Evolutionary conservation across 2,797 vertebrate genomes (phyloP).

Genomic region (Picus viridis): DNA sequence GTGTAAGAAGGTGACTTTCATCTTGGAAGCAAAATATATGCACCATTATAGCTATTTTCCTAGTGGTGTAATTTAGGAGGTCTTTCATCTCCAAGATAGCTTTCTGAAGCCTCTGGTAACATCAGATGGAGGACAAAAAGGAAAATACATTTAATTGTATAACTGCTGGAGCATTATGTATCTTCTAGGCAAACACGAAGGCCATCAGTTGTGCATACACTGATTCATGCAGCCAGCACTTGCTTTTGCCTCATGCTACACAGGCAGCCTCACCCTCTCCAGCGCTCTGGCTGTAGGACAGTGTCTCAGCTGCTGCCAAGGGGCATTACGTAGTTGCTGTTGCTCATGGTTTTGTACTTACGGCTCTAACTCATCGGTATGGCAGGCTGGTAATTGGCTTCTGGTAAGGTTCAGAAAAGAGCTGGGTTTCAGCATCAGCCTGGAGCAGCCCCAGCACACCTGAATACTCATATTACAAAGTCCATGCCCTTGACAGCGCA

Average conservation of each 20-base stretch:
- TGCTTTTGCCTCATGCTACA: not conserved
- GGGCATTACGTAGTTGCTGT: not conserved
- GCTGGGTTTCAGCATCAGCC: not conserved
- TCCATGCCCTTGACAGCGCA: not conserved
- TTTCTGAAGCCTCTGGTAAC: constrained; percentile 36
- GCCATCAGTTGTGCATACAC: not conserved
- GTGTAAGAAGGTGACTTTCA: constrained; percentile 62
- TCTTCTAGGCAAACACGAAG: not conserved
- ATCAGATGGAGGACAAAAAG: constrained; percentile 27
- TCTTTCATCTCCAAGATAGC: constrained; percentile 58
- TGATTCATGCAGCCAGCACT: not conserved
- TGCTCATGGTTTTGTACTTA: not conserved
- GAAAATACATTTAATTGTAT: not conserved
- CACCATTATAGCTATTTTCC: constrained; percentile 62
- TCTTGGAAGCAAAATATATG: constrained; percentile 56
- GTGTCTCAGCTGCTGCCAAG: not conserved
- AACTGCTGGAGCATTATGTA: not conserved
- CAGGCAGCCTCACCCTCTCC: accelerated
- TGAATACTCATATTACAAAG: too few species aligned
- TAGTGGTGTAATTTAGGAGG: constrained; percentile 49
- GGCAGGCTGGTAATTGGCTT: not conserved
- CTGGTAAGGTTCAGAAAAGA: not conserved
- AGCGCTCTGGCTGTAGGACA: not conserved
- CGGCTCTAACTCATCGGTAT: not conserved
- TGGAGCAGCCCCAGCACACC: not conserved